Base-by-base conservation (phyloP, 2,113 vertebrate species). In the Atractosteus spatula region DNA sequence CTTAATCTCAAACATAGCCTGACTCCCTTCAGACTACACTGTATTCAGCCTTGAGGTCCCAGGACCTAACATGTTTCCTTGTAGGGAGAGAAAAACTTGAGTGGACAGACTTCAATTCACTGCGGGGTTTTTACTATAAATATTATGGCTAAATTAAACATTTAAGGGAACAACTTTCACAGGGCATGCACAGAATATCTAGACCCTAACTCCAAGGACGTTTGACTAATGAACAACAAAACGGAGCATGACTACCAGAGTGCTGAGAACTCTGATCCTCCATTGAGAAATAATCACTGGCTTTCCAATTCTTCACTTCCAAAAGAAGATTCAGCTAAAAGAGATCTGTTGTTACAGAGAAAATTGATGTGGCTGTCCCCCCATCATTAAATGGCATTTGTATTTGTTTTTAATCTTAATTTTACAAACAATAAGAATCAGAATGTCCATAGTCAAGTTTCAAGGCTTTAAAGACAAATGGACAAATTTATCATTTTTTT, bases 211-310 rank as follows among this genome's bases (percentile, higher is more conserved):
- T 68, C 76, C 47, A 43, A 66, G 43, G 57, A 42, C 17, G 43
- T 41, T 13, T 64, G 43, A 73, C 51, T 70, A 16, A 66, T 14
- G 64, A 42, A 66, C 11, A 7, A 43, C 65, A 74, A 75, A 82
- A 77, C 80, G 70, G 73, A 67, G 74, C 72, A 75, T 63, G 71
- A 8, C 63, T 68, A 68, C 67, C 62, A 66, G 74, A 71, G 79
- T 75, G 79, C 77, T 81, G 59, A 45, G 5, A 51, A 71, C 69
- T n/a, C 3, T 42, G 62, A 69, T 74, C 74, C 75, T 78, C 66
- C 81, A 78, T 67, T 55, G 69, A 73, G 65, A 77, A 67, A 78
- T 79, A 80, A 84, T 83, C 79, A 82, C 74, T 75, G 54, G 63
- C 79, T 75, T 68, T 57, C 72, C 66, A 42, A 66, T 72, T 63